These are phyloP conservation scores for Coregonus sp. DNA, from an alignment of 2,797 vertebrate species.

Conservation along the genomic window DNA sequence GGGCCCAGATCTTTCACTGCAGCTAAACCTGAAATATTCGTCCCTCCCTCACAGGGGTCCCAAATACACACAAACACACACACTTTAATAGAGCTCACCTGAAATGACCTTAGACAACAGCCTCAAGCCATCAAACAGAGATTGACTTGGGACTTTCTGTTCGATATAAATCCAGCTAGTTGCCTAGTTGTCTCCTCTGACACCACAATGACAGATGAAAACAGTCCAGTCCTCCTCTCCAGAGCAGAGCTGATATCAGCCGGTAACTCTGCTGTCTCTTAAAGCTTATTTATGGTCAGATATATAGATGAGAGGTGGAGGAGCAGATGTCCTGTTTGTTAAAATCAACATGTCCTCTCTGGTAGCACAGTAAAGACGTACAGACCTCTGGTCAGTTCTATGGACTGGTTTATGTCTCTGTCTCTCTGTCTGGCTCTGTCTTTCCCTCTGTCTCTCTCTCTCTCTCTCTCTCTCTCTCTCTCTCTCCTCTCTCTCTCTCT, in stretches of 20 bases:
- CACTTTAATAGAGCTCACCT: background rate
- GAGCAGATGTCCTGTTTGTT: constrained; percentile 5
- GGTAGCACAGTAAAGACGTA: background rate
- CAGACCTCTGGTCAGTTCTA: background rate
- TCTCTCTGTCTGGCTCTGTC: background rate
- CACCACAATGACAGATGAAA: background rate
- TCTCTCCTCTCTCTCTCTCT: no score
- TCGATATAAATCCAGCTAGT: background rate
- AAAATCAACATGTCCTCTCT: background rate
- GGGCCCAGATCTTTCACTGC: background rate
- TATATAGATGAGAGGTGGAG: constrained; percentile 25
- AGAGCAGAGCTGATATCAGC: constrained; percentile 1
- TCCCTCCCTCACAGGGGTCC: background rate
- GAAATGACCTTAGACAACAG: background rate
- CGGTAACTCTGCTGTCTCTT: constrained; percentile 12
- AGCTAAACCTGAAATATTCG: background rate
- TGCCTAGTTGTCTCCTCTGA: background rate
- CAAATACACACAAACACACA: background rate
- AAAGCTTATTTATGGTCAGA: constrained; percentile 25
- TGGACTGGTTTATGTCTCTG: background rate
- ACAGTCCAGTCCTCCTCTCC: background rate
- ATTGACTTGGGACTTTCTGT: background rate
- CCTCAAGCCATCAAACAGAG: background rate
- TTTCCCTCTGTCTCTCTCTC: no score
- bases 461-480: background rate